Conservation (phyloP, 1,140 invertebrate species). For the Conus betulinus region DNA sequence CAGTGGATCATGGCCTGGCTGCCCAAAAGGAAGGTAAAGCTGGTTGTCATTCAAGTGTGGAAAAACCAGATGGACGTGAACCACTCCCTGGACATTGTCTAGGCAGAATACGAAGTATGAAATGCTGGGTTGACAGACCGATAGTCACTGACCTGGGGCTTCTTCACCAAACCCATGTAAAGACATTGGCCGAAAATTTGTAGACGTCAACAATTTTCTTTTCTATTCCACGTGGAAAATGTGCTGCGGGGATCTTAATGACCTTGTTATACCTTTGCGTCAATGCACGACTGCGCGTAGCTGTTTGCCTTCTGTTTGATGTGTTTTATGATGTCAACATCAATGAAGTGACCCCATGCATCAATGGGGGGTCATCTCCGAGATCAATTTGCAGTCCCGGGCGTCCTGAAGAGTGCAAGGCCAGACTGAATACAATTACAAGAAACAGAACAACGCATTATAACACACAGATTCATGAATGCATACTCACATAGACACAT, state of each 20-base stretch:
- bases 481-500: not conserved
- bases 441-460: not conserved
- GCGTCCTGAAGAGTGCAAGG: too few species aligned
- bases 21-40: not conserved
- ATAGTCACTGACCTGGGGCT: not conserved
- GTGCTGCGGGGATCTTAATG: not conserved
- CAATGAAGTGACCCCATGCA: not conserved
- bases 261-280: not conserved
- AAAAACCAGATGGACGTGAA: constrained; percentile 13
- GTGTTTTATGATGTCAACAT: not conserved
- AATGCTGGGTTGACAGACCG: not conserved
- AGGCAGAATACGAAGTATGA: not conserved
- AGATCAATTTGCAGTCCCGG: not conserved
- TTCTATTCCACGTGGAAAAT: not conserved
- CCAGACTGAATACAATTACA: too few species aligned
- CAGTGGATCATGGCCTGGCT: constrained; percentile 15
- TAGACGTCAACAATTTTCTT: not conserved
- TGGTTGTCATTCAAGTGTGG: constrained; percentile 13
- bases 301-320: constrained; percentile 9
- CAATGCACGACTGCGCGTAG: not conserved
- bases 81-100: not conserved
- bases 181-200: constrained; percentile 13
- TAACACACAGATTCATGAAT: too few species aligned
- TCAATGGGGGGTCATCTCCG: not conserved
- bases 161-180: constrained; percentile 24